These are phyloP conservation scores for Acanthurus lineatus DNA, from an alignment of 2,797 vertebrate species.

Conservation along the genomic window DNA sequence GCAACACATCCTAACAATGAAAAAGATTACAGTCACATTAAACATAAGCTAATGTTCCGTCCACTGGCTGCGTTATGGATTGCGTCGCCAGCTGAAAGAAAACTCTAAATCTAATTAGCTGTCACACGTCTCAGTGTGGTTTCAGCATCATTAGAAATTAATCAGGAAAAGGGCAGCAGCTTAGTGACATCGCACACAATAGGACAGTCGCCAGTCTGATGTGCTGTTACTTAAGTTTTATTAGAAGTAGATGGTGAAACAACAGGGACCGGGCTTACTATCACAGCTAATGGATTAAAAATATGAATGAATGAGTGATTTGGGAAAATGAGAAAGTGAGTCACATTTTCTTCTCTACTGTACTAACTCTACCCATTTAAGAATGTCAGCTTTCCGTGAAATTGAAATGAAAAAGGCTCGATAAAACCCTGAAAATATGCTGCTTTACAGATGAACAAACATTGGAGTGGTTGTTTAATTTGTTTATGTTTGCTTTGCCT, in stretches of 20 bases:
- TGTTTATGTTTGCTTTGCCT: conserved; percentile 16
- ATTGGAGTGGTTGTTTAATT: background rate
- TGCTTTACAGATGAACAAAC: conserved; percentile 14
- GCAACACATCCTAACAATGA: conserved; percentile 43
- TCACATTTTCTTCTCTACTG: background rate
- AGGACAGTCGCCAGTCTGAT: background rate
- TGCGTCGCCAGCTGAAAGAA: conserved; percentile 19
- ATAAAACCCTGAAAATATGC: background rate
- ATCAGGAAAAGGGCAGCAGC: conserved; percentile 22
- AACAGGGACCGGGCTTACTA: background rate
- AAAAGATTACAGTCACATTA: conserved; percentile 36
- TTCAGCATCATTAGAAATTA: conserved; percentile 28
- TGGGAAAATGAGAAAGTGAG: background rate
- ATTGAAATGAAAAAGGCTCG: background rate
- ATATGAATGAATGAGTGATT: background rate
- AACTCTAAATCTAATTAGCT: conserved; percentile 38
- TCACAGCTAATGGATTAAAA: background rate
- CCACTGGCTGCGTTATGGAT: conserved; percentile 26
- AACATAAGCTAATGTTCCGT: conserved; percentile 36
- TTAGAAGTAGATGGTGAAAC: background rate
- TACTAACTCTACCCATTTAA: background rate
- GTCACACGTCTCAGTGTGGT: conserved; percentile 21
- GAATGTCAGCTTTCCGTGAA: background rate
- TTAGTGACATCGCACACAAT: conserved; percentile 13
- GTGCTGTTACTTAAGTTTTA: background rate